Percentiles rank a stretch among this genome's conserved stretches.
These are phyloP conservation scores for Actenoides lindsayi DNA, from an alignment of 2,113 vertebrate genomes.

Conservation along the genomic window DNA sequence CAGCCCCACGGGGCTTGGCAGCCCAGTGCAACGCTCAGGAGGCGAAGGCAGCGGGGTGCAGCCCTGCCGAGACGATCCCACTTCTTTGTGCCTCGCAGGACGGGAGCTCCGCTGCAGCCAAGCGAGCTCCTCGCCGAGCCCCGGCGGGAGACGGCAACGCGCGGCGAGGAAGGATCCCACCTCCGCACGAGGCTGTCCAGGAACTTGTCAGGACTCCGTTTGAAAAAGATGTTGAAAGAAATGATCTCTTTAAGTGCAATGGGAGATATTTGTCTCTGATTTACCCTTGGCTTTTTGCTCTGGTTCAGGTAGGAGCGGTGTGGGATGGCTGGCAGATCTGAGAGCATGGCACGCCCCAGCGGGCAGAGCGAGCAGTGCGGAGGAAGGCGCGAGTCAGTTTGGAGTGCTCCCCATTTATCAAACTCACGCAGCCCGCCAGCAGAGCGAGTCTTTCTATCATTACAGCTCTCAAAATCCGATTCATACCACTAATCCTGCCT, in stretches of 20 bases:
- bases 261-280: constrained; percentile 86
- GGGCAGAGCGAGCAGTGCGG: constrained; percentile 82
- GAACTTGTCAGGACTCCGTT: constrained; percentile 74
- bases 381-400: constrained; percentile 89
- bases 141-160: no score
- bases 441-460: constrained; percentile 99
- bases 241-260: constrained; percentile 83
- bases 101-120: background rate
- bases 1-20: background rate
- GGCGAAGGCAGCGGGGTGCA: background rate
- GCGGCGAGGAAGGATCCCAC: constrained; percentile 57
- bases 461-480: constrained; percentile 99
- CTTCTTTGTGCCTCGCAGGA: background rate
- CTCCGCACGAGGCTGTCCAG: constrained; percentile 59
- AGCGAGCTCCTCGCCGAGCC: background rate
- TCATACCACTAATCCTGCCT: constrained; percentile 99
- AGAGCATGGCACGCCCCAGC: constrained; percentile 88
- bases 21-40: background rate
- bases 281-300: constrained; percentile 87
- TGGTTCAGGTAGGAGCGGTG: constrained; percentile 83
- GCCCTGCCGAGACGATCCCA: background rate
- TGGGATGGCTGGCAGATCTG: constrained; percentile 87
- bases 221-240: constrained; percentile 81
- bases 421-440: constrained; percentile 98
- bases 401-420: constrained; percentile 99